These are phyloP conservation scores for Platichthys flesus DNA, from an alignment of 2,113 vertebrate genomes.

Conservation along the genomic window DNA sequence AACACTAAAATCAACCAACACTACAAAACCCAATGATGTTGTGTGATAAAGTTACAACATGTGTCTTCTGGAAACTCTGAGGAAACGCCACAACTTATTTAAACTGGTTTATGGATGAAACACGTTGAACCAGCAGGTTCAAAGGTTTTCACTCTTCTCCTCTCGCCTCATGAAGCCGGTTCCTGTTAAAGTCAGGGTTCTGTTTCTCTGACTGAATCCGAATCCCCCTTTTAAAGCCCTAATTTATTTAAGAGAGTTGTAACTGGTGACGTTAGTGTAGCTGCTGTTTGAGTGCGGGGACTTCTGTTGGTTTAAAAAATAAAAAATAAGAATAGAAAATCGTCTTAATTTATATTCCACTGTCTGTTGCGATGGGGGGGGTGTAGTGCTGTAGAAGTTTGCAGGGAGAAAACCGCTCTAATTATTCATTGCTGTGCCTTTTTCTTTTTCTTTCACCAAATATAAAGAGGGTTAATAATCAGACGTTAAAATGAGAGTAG, in stretches of 20 bases:
- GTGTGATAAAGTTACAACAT: too few species aligned
- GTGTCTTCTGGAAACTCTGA: too few species aligned
- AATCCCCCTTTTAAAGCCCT: slow-evolving; percentile 79
- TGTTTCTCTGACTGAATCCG: slow-evolving; percentile 34
- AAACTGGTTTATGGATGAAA: too few species aligned
- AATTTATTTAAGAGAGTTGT: slow-evolving; percentile 86
- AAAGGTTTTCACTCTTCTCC: too few species aligned
- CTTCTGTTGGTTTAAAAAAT: slow-evolving; percentile 32
- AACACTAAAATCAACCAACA: too few species aligned
- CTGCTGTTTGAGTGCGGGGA: slow-evolving; percentile 68
- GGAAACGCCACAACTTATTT: too few species aligned
- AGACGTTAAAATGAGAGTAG: slow-evolving; percentile 76
- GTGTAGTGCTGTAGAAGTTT: slow-evolving; percentile 58
- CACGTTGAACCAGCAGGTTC: too few species aligned
- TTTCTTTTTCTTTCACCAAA: slow-evolving; percentile 87
- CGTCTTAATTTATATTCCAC: slow-evolving; percentile 89
- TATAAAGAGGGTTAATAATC: slow-evolving; percentile 78
- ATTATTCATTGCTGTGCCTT: slow-evolving; percentile 80
- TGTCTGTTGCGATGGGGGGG: slow-evolving; percentile 71
- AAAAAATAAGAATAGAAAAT: slow-evolving; percentile 1
- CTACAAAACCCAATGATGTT: too few species aligned
- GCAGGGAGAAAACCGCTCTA: slow-evolving; percentile 79
- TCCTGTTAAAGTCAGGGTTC: slow-evolving; percentile 30
- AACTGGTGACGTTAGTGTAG: slow-evolving; percentile 69
- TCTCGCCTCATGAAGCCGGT: too few species aligned